Evolutionary conservation across 2,888 invertebrate genomes (phyloP).

Genomic region (Minunthozetes semirufus): DNA sequence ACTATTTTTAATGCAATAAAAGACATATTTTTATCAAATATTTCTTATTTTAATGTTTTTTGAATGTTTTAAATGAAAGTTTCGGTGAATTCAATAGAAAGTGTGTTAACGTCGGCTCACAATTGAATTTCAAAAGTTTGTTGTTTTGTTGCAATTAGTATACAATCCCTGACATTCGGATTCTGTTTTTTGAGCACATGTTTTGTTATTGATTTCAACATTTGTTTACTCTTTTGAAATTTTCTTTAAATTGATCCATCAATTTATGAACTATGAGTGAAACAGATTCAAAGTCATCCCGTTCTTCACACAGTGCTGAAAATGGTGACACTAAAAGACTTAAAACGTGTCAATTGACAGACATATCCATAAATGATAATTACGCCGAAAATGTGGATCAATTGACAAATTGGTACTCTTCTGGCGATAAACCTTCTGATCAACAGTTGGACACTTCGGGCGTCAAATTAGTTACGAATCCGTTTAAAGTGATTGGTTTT

Average conservation of each 20-base stretch:
- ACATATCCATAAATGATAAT: not conserved
- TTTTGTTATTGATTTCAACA: not conserved
- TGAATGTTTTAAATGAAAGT: too few species aligned
- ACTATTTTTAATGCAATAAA: too few species aligned
- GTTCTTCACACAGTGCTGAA: not conserved
- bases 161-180: not conserved
- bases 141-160: not conserved
- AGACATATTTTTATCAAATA: too few species aligned
- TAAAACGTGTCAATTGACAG: too few species aligned
- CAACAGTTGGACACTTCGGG: too few species aligned
- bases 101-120: too few species aligned
- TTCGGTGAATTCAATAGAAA: too few species aligned
- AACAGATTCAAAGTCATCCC: not conserved
- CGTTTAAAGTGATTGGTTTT: conserved; percentile 30
- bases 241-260: not conserved
- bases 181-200: too few species aligned
- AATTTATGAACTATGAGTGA: not conserved
- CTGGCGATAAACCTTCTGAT: not conserved
- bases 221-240: not conserved
- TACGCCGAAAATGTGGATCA: not conserved
- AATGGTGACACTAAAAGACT: not conserved
- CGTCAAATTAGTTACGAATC: conserved; percentile 9
- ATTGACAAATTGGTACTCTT: not conserved
- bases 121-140: too few species aligned
- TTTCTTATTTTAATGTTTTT: too few species aligned